phyloP scores from a whole-genome alignment of 1,140 invertebrate species.

The Papilio xuthus region DNA sequence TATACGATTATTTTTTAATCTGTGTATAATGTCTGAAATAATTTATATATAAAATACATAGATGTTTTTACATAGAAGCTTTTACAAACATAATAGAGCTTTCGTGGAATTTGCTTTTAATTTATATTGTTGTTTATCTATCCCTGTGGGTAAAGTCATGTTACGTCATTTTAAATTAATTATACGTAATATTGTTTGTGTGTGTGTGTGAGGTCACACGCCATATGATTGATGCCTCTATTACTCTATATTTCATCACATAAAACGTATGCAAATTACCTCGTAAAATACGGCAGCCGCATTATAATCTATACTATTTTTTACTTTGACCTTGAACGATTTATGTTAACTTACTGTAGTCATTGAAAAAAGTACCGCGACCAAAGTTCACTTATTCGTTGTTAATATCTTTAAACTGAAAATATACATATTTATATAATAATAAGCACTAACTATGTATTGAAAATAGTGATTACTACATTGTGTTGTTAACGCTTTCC shows the following conservation, averaged over 20 bases:
- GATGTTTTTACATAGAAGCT: neutral
- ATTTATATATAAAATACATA: too few relatives aligned
- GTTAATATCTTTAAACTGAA: too few relatives aligned
- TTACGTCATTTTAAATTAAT: neutral
- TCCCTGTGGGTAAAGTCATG: neutral
- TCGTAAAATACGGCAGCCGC: conserved; percentile 14
- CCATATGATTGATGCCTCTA: conserved; percentile 5
- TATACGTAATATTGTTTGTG: neutral
- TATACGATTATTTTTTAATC: too few relatives aligned
- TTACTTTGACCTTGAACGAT: neutral
- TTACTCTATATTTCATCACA: neutral
- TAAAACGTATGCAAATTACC: conserved; percentile 13
- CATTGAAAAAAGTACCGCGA: too few relatives aligned
- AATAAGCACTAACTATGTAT: too few relatives aligned
- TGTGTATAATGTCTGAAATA: too few relatives aligned
- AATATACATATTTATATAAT: too few relatives aligned
- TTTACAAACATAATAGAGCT: neutral
- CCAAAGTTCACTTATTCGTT: too few relatives aligned
- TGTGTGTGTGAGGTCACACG: neutral
- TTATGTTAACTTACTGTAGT: too few relatives aligned
- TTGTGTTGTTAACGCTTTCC: too few relatives aligned
- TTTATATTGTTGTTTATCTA: neutral
- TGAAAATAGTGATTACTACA: too few relatives aligned
- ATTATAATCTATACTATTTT: conserved; percentile 6
- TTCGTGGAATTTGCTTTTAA: neutral